These are phyloP conservation scores for Contarinia nasturtii DNA, from an alignment of 1,140 invertebrate species.

Conservation along the genomic window DNA sequence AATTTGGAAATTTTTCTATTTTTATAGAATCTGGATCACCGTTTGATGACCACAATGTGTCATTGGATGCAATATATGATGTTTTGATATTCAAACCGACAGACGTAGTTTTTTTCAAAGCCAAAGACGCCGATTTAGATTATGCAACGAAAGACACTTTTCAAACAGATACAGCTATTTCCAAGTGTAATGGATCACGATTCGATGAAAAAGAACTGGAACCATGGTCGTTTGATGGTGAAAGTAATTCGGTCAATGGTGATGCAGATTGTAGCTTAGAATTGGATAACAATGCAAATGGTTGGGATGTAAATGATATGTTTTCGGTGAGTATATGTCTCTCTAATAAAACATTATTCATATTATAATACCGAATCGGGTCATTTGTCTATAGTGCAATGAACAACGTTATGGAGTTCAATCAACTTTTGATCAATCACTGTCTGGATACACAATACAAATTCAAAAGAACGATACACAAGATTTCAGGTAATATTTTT, in stretches of 20 bases:
- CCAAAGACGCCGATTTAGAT: conserved; percentile 67
- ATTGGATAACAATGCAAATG: conserved; percentile 56
- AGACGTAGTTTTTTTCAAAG: conserved; percentile 61
- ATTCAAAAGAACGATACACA: conserved; percentile 66
- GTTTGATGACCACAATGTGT: conserved; percentile 27
- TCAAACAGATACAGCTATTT: conserved; percentile 62
- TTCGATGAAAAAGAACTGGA: conserved; percentile 62
- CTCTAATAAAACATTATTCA: no score
- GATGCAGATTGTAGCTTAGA: conserved; percentile 37
- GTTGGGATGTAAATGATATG: conserved; percentile 91
- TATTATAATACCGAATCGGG: no score
- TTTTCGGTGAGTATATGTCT: conserved; percentile 31
- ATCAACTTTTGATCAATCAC: conserved; percentile 68
- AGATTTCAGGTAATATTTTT: conserved; percentile 52
- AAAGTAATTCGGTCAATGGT: conserved; percentile 27
- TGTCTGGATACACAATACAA: conserved; percentile 72
- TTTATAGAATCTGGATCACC: no score
- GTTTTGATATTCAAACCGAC: conserved; percentile 69
- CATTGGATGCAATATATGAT: conserved; percentile 50
- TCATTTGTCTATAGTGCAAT: conserved; percentile 48
- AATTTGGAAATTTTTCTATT: no score
- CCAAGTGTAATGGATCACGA: conserved; percentile 38
- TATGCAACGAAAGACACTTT: conserved; percentile 70
- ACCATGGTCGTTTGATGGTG: conserved; percentile 45
- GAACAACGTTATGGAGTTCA: conserved; percentile 76